These are phyloP conservation scores for Ameiurus melas DNA, from an alignment of 2,113 vertebrate species.

Conservation along the genomic window DNA sequence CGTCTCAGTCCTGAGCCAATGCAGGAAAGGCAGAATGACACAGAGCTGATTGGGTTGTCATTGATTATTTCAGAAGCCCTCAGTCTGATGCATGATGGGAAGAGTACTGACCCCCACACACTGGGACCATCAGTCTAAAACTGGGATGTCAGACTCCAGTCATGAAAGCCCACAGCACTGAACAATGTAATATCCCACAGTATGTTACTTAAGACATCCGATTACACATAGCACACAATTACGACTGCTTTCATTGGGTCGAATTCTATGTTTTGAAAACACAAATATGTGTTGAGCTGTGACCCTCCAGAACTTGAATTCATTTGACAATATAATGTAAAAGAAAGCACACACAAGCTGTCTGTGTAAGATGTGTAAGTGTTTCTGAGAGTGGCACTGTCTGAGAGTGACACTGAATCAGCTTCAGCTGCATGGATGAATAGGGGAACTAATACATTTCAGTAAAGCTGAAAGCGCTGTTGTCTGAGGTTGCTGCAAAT, in stretches of 20 bases:
- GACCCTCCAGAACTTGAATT: neutral
- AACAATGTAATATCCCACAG: neutral
- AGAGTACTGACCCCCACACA: slow-evolving; percentile 44
- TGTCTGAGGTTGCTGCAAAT: neutral
- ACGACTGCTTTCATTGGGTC: neutral
- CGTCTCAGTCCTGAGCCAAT: neutral
- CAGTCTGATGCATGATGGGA: slow-evolving; percentile 53
- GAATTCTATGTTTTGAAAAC: neutral
- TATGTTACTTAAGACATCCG: neutral
- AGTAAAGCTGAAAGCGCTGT: neutral
- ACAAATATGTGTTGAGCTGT: neutral
- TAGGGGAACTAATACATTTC: neutral
- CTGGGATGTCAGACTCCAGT: neutral
- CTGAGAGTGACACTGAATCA: neutral
- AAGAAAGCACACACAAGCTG: neutral
- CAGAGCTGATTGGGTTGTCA: slow-evolving; percentile 56
- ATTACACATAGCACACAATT: neutral
- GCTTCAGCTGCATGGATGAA: neutral
- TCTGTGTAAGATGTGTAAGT: neutral
- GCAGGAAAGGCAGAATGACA: slow-evolving; percentile 21
- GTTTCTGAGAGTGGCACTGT: neutral
- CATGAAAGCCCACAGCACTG: neutral
- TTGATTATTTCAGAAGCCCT: slow-evolving; percentile 58
- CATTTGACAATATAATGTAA: neutral
- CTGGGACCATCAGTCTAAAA: slow-evolving; percentile 47